phyloP scores from a whole-genome alignment of 1,140 invertebrate genomes.

The Nasonia longicornis region DNA sequence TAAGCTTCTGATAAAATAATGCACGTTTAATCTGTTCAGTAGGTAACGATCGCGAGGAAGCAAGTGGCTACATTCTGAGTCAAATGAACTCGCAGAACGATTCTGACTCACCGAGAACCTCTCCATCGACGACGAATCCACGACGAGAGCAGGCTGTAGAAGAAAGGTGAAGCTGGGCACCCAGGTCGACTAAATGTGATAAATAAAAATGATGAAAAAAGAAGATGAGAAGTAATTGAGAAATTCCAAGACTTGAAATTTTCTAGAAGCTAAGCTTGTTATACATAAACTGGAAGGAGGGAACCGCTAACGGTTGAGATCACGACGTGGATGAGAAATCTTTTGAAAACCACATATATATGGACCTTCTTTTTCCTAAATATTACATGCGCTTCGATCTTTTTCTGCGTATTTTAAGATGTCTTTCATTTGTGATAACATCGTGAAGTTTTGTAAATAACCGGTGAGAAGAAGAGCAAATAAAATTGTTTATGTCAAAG shows the following conservation, averaged over 20 bases:
- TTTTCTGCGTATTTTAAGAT: neutral
- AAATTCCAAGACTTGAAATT: conserved; percentile 30
- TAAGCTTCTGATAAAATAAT: neutral
- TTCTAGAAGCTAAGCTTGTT: conserved; percentile 18
- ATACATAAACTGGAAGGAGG: conserved; percentile 12
- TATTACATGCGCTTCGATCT: neutral
- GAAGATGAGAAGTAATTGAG: neutral
- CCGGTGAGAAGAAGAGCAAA: neutral
- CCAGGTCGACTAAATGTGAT: conserved; percentile 12
- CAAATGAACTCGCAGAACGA: neutral
- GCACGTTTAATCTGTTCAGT: neutral
- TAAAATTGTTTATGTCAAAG: conserved; percentile 20
- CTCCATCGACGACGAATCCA: neutral
- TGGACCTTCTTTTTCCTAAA: neutral
- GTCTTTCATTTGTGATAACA: conserved; percentile 5
- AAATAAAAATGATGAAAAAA: conserved; percentile 29
- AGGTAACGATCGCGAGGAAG: conserved; percentile 5
- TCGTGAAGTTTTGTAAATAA: neutral
- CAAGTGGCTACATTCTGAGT: conserved; percentile 1
- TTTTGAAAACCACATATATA: neutral
- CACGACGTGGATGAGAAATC: neutral
- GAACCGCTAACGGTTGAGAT: neutral
- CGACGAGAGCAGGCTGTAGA: neutral
- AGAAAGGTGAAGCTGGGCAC: conserved; percentile 6
- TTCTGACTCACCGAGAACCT: neutral